phyloP scores from a whole-genome alignment of 1,140 invertebrate genomes.

The Drosophila lowei region DNA sequence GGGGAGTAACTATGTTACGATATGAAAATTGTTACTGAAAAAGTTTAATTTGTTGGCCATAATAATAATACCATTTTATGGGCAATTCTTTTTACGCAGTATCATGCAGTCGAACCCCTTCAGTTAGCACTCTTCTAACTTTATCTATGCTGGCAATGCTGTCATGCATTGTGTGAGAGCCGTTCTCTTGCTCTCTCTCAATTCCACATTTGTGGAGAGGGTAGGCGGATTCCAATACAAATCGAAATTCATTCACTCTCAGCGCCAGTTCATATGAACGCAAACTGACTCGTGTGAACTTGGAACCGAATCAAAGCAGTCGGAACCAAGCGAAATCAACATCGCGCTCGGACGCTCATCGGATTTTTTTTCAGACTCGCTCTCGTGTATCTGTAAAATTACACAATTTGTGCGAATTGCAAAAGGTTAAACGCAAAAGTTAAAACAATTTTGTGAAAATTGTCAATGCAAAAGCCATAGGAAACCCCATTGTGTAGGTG shows the following conservation, averaged over 20 bases:
- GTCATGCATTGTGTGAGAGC: background rate
- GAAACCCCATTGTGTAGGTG: constrained; percentile 16
- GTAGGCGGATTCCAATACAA: constrained; percentile 71
- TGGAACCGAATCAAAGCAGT: too few relatives aligned
- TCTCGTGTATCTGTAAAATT: constrained; percentile 74
- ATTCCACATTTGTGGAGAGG: constrained; percentile 14
- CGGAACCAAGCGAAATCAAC: too few relatives aligned
- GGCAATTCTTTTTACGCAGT: background rate
- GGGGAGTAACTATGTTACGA: too few relatives aligned
- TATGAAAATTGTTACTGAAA: background rate
- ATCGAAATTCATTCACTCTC: constrained; percentile 56
- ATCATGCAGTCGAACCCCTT: background rate
- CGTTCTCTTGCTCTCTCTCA: constrained; percentile 8
- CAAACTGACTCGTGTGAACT: too few relatives aligned
- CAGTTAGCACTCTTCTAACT: background rate
- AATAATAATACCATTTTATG: background rate
- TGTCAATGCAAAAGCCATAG: constrained; percentile 54
- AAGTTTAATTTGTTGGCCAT: background rate
- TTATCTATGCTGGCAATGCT: constrained; percentile 55
- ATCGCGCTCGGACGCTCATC: constrained; percentile 16
- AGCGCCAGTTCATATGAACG: constrained; percentile 13
- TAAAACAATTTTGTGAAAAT: constrained; percentile 34
- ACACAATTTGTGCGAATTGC: constrained; percentile 72
- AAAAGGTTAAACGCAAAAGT: background rate
- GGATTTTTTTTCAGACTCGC: constrained; percentile 29